Percentiles rank a stretch among this genome's conserved stretches.
Evolutionary conservation across 2,888 invertebrate species (phyloP).

Genomic region (Laothoe populi): DNA sequence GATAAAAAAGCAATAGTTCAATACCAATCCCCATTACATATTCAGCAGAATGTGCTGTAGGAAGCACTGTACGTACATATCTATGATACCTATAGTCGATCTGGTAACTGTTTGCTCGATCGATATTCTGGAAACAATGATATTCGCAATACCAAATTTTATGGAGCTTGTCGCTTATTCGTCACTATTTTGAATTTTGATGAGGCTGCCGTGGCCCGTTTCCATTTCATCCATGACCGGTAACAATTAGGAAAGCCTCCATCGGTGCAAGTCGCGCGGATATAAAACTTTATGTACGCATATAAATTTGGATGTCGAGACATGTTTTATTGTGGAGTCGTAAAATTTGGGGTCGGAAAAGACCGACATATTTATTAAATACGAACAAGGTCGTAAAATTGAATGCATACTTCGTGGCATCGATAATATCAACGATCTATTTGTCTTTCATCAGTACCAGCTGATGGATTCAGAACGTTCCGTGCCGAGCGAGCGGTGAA

Average conservation of each 20-base stretch:
- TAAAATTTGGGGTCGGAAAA: slow-evolving; percentile 83
- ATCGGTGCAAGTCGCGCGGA: slow-evolving; percentile 78
- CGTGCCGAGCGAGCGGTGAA: slow-evolving; percentile 23
- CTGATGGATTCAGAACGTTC: slow-evolving; percentile 37
- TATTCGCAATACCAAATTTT: slow-evolving; percentile 50
- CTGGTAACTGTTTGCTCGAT: slow-evolving; percentile 35
- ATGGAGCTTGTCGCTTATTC: slow-evolving; percentile 50
- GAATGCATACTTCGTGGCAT: slow-evolving; percentile 78
- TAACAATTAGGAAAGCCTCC: slow-evolving; percentile 79
- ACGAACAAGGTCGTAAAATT: slow-evolving; percentile 81
- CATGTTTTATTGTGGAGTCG: slow-evolving; percentile 83
- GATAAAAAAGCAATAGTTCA: neutral
- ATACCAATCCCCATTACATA: neutral
- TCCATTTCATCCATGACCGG: slow-evolving; percentile 72
- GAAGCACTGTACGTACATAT: neutral
- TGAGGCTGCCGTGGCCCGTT: slow-evolving; percentile 55
- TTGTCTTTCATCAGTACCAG: slow-evolving; percentile 53
- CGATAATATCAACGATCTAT: slow-evolving; percentile 76
- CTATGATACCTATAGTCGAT: slow-evolving; percentile 2
- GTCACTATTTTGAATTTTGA: slow-evolving; percentile 58
- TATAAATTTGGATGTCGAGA: slow-evolving; percentile 84
- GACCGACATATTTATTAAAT: slow-evolving; percentile 84
- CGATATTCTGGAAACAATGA: slow-evolving; percentile 41
- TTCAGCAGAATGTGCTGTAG: neutral
- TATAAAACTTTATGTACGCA: slow-evolving; percentile 84